Percentiles rank a stretch among this genome's conserved stretches.
Conservation (phyloP, 2,797 vertebrate genomes). For the Poeciliopsis presidionis region DNA sequence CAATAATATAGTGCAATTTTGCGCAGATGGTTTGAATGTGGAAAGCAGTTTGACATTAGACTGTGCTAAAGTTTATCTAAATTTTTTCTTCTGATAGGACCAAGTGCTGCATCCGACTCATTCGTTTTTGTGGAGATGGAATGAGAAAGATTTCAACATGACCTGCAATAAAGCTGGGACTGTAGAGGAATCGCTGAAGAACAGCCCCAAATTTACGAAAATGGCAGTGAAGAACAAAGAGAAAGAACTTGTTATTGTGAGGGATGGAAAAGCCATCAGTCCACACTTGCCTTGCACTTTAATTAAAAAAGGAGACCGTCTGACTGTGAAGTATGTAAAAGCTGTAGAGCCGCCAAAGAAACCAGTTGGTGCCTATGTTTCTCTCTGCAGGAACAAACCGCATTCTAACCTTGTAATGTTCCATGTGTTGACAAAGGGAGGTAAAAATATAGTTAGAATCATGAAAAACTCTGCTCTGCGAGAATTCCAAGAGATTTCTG, state of each 20-base stretch:
- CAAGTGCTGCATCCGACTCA: constrained; percentile 19
- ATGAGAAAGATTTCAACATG: rapidly evolving
- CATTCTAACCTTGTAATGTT: constrained; percentile 39
- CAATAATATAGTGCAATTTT: not conserved
- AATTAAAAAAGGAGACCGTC: not conserved
- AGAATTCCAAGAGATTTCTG: constrained; percentile 5
- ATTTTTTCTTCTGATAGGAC: constrained; percentile 15
- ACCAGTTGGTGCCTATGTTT: rapidly evolving
- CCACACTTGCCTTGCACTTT: constrained; percentile 50
- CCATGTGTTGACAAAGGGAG: constrained; percentile 42
- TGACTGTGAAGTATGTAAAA: constrained; percentile 40
- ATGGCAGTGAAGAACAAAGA: not conserved
- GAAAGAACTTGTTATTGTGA: constrained; percentile 51
- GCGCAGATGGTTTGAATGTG: not conserved
- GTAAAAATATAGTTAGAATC: not conserved
- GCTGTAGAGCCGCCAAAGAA: rapidly evolving
- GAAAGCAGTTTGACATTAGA: not conserved
- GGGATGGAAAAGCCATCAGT: constrained; percentile 24
- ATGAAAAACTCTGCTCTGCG: constrained; percentile 38
- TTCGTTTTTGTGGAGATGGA: not conserved
- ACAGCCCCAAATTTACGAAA: not conserved
- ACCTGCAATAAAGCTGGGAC: constrained; percentile 38
- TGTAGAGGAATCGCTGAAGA: constrained; percentile 29
- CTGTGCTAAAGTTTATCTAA: not conserved
- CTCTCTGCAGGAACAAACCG: not conserved